Percentiles rank a stretch among this genome's conserved stretches.
phyloP scores from a whole-genome alignment of 2,113 vertebrate genomes.

The Panthera tigris region DNA sequence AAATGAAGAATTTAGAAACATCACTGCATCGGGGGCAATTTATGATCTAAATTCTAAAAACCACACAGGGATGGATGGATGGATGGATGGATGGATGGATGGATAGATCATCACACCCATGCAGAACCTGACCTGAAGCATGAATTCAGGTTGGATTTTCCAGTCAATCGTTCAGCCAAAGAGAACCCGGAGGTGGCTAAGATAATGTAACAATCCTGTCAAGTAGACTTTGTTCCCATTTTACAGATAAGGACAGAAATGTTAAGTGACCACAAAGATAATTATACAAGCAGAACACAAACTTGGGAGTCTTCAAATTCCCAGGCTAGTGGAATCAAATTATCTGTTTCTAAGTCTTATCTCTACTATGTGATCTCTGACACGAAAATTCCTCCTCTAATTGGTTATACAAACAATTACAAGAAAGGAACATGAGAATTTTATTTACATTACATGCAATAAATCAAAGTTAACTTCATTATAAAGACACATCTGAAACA shows the following conservation, averaged over 20 bases:
- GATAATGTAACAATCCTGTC: neutral
- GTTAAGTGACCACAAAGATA: neutral
- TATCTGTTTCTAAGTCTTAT: neutral
- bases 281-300: neutral
- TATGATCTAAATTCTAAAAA: constrained; percentile 38
- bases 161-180: neutral
- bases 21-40: neutral
- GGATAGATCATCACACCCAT: neutral
- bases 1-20: neutral
- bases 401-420: neutral
- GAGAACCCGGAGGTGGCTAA: neutral
- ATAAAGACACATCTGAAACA: neutral
- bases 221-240: neutral
- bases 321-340: neutral
- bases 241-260: constrained; percentile 35
- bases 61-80: too few species aligned
- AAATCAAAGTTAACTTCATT: neutral
- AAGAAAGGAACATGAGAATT: neutral
- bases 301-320: neutral
- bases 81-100: too few species aligned
- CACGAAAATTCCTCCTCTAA: constrained; percentile 24
- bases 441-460: neutral
- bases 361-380: neutral
- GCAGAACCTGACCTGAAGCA: neutral
- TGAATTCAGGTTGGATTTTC: neutral